Percentiles rank a stretch among this genome's conserved stretches.
phyloP scores from a whole-genome alignment of 2,113 vertebrate species.

The Paradoxurus hermaphroditus region DNA sequence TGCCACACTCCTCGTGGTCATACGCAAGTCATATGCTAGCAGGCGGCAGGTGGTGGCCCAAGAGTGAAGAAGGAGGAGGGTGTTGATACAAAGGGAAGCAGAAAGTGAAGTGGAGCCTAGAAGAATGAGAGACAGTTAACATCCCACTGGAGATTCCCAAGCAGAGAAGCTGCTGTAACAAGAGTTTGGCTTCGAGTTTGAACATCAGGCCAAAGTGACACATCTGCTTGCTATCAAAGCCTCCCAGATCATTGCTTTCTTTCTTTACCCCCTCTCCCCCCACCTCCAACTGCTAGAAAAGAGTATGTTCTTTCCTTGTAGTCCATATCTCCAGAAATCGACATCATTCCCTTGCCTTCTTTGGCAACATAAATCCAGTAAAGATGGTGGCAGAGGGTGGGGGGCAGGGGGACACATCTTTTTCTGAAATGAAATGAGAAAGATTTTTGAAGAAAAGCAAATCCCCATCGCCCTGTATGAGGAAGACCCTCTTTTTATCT shows the following conservation, averaged over 20 bases:
- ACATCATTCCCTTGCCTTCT: not conserved
- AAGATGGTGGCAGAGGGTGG: not conserved
- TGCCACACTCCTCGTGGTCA: not conserved
- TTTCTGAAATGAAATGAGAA: not conserved
- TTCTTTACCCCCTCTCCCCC: not conserved
- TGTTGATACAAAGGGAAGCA: not conserved
- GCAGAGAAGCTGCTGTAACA: not conserved
- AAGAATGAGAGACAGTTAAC: not conserved
- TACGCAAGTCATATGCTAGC: not conserved
- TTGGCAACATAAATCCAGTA: not conserved
- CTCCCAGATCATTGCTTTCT: not conserved
- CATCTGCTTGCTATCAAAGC: slow-evolving; percentile 7
- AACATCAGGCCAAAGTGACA: not conserved
- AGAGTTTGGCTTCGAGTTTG: not conserved
- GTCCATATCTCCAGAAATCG: not conserved
- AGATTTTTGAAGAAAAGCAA: slow-evolving; percentile 6
- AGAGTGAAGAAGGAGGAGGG: not conserved
- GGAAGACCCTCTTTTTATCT: not conserved
- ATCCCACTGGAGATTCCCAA: not conserved
- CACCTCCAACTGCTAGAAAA: not conserved
- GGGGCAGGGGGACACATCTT: not conserved
- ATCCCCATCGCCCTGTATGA: not conserved
- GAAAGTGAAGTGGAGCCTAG: not conserved
- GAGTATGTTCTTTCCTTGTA: not conserved
- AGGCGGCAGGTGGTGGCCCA: not conserved